phyloP scores from a whole-genome alignment of 2,888 invertebrate species.

The Ctenicera cuprea region DNA sequence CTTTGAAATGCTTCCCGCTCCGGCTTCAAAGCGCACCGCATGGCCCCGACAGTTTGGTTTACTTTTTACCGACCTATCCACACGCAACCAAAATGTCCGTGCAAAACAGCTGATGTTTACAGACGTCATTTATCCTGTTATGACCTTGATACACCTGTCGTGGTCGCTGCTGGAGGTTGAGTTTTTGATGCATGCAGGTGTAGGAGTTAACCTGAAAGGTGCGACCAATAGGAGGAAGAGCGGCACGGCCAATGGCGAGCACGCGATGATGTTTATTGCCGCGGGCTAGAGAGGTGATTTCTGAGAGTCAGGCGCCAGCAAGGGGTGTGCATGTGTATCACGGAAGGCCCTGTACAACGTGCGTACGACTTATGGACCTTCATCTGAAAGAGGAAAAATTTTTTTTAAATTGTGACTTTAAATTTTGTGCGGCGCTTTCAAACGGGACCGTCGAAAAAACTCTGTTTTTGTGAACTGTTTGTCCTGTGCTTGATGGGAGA shows the following conservation, averaged over 20 bases:
- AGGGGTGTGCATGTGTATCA: constrained; percentile 67
- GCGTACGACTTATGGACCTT: constrained; percentile 41
- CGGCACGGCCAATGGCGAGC: constrained; percentile 71
- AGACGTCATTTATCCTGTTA: constrained; percentile 13
- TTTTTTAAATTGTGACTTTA: constrained; percentile 28
- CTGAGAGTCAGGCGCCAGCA: constrained; percentile 67
- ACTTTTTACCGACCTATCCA: constrained; percentile 63
- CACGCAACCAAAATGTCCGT: constrained; percentile 62
- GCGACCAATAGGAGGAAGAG: constrained; percentile 69
- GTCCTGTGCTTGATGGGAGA: constrained; percentile 68
- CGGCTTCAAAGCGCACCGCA: constrained; percentile 56
- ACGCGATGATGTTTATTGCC: constrained; percentile 70
- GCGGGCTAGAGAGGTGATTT: constrained; percentile 68
- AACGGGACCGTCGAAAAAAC: constrained; percentile 42
- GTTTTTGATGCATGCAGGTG: constrained; percentile 62
- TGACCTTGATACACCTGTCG: constrained; percentile 55
- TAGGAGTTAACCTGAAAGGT: constrained; percentile 72
- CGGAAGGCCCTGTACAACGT: constrained; percentile 58
- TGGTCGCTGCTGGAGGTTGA: constrained; percentile 29
- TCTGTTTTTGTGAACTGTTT: constrained; percentile 50
- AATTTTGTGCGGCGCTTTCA: constrained; percentile 41
- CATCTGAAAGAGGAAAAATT: constrained; percentile 12
- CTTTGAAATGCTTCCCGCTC: constrained; percentile 61
- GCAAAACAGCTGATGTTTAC: constrained; percentile 63
- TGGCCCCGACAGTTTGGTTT: constrained; percentile 60